phyloP scores from a whole-genome alignment of 2,113 vertebrate genomes.

The Otis tarda region DNA sequence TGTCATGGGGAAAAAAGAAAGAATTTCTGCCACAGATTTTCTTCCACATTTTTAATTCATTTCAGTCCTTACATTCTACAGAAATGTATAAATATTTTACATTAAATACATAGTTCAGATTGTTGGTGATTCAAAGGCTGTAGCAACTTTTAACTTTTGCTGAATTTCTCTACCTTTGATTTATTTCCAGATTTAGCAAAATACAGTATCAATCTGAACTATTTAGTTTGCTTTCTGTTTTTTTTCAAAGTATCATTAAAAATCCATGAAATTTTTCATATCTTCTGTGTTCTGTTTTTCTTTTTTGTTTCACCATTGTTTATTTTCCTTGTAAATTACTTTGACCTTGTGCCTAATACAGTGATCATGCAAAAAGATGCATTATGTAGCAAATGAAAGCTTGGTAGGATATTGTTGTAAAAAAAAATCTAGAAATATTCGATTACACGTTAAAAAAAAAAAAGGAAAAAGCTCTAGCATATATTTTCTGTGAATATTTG shows the following conservation, averaged over 20 bases:
- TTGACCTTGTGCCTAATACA: background rate
- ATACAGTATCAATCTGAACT: background rate
- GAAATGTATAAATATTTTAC: background rate
- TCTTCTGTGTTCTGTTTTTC: background rate
- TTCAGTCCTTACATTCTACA: background rate
- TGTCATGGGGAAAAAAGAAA: background rate
- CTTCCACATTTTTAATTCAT: background rate
- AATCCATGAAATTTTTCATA: background rate
- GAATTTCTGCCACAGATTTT: background rate
- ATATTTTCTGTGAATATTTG: background rate
- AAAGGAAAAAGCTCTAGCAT: background rate
- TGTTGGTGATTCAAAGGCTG: background rate
- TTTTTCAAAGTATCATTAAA: background rate
- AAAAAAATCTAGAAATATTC: background rate
- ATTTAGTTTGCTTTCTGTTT: background rate
- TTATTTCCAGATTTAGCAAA: background rate
- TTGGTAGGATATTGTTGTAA: background rate
- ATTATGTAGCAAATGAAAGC: background rate
- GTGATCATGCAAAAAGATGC: background rate
- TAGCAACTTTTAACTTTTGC: background rate
- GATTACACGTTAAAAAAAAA: background rate
- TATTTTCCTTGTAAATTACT: background rate
- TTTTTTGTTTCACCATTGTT: background rate
- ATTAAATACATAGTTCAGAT: background rate
- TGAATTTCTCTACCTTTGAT: background rate